These are phyloP conservation scores for Cheilosia urbana DNA, from an alignment of 2,888 invertebrate species.

Conservation along the genomic window DNA sequence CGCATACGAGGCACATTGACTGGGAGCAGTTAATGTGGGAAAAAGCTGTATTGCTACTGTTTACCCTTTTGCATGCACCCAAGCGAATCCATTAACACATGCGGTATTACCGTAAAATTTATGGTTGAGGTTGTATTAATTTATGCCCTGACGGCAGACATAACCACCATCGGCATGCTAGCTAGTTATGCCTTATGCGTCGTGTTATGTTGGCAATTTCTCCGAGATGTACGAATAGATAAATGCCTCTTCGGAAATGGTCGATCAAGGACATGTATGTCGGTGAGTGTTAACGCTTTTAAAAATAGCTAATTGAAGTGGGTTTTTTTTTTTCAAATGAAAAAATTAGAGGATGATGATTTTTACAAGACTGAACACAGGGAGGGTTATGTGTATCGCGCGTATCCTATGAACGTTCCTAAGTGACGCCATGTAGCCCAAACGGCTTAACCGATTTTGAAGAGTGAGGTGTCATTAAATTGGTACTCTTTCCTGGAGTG, in stretches of 20 bases:
- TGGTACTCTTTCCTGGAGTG: too few relatives aligned
- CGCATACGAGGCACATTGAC: not conserved
- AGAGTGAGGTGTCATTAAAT: too few relatives aligned
- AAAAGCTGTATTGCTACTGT: conserved; percentile 7
- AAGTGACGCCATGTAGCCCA: too few relatives aligned
- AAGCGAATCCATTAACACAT: conserved; percentile 55
- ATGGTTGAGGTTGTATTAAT: conserved; percentile 40
- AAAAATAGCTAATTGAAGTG: too few relatives aligned
- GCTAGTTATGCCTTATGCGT: conserved; percentile 5
- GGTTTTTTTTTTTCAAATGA: too few relatives aligned
- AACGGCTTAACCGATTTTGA: too few relatives aligned
- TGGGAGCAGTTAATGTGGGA: conserved; percentile 6
- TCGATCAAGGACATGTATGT: not conserved
- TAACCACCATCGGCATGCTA: conserved; percentile 18
- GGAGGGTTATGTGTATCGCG: too few relatives aligned
- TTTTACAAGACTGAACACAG: too few relatives aligned
- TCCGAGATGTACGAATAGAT: conserved; percentile 13
- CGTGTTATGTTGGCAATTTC: conserved; percentile 39
- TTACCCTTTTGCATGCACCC: conserved; percentile 31
- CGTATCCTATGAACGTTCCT: too few relatives aligned
- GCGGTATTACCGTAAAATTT: conserved; percentile 40
- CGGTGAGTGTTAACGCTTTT: not conserved
- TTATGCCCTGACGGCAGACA: conserved; percentile 51
- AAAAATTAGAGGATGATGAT: too few relatives aligned
- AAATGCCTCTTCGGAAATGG: conserved; percentile 4